Base-by-base conservation (phyloP, 2,888 invertebrate species). In the Caenorhabditis sp. region DNA sequence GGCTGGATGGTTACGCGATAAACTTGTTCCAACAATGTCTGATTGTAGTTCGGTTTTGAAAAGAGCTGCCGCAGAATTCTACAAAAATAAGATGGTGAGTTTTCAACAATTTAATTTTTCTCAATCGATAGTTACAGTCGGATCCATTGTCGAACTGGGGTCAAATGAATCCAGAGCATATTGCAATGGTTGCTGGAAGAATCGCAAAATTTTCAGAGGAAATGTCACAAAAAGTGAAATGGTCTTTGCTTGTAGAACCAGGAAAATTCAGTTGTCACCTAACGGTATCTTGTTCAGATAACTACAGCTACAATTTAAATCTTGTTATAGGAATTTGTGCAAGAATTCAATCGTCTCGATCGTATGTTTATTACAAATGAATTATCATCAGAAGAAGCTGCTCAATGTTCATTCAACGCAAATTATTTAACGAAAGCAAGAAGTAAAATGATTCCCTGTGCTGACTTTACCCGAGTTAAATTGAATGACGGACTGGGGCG, bases 201-300 rank as follows among this genome's bases (percentile, higher is more conserved):
- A 81, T 82, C 27, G 62, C 72, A 12, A 70, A 71, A 54, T 76
- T 78, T 31, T 69, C 76, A 2, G 72, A 77, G 5, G 72, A 79
- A 21, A 82, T 82, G 78, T 55, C 72, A 1, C 59, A 61, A 8
- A 73, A 77, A 67, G 81, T 85, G 21, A 71, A 75, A 37, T 85
- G 82, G 82, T 83, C 84, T 24, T 50, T 85, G 37, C 76, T 85
- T 3, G 77, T 84, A 10, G 81, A 85, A 54, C 85, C 85, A 6
- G 85, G 85, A 50, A 81, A 76, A 37, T 78, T 84, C 63, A 77
- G 79, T 31, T 83, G 84, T 10, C 84, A 85, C 64, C 71, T 85
- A 17, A 76, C 82, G 51, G 82, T 82, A 54, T n/a, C n/a, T n/a
- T n/a, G n/a, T n/a, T n/a, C n/a, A n/a, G n/a, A n/a, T n/a, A n/a